These are phyloP conservation scores for Ancistrus triradiatus DNA, from an alignment of 2,113 vertebrate species.

Conservation along the genomic window DNA sequence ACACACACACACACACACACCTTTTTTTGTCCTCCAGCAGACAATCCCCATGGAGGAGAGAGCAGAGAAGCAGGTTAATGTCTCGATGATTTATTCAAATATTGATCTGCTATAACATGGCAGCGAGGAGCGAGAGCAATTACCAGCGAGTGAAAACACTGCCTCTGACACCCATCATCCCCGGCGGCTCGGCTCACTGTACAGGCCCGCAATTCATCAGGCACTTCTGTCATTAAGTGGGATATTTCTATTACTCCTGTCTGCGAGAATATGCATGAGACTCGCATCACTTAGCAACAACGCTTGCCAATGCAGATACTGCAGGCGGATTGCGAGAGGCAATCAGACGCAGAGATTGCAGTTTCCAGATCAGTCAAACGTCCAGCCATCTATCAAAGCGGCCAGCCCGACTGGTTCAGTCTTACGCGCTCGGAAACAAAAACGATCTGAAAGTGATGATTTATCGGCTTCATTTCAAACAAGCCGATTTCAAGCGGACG, in stretches of 20 bases:
- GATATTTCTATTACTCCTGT: conserved; percentile 31
- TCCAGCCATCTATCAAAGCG: conserved; percentile 1
- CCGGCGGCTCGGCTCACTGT: conserved; percentile 10
- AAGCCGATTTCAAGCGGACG: conserved; percentile 58
- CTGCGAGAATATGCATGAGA: conserved; percentile 28
- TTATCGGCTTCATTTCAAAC: conserved; percentile 65
- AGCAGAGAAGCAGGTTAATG: conserved; percentile 34
- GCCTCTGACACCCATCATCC: conserved; percentile 41
- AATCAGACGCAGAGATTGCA: not conserved
- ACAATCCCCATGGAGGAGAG: not conserved
- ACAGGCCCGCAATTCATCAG: conserved; percentile 35
- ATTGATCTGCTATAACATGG: conserved; percentile 39
- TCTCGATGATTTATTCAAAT: conserved; percentile 46
- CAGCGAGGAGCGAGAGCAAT: conserved; percentile 36
- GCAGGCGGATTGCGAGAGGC: not conserved
- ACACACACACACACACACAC: not conserved
- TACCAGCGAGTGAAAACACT: conserved; percentile 40
- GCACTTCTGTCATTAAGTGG: conserved; percentile 26
- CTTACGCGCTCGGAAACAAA: conserved; percentile 50
- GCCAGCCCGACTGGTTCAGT: conserved; percentile 38
- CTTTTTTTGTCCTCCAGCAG: not conserved
- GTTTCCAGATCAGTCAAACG: not conserved
- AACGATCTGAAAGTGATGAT: conserved; percentile 58
- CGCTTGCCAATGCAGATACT: conserved; percentile 16
- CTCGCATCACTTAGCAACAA: conserved; percentile 29